phyloP scores from a whole-genome alignment of 2,888 invertebrate genomes.

The Glyphotaelius pellucidus region DNA sequence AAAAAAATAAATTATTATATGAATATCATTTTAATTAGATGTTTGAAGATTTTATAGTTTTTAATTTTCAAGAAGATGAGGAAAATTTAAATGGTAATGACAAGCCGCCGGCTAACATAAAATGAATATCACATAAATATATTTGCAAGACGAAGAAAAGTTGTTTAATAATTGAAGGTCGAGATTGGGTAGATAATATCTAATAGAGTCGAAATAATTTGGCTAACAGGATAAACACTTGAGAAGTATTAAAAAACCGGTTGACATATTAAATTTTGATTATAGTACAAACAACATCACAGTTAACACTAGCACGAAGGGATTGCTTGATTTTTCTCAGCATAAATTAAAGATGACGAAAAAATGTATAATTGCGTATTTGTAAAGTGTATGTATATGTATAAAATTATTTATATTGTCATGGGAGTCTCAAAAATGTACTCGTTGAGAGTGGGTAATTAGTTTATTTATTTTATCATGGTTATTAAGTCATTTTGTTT shows the following conservation, averaged over 20 bases:
- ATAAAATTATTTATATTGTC: too few species aligned
- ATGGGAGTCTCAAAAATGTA: too few species aligned
- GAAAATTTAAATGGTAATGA: neutral
- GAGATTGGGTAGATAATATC: neutral
- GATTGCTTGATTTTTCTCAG: too few species aligned
- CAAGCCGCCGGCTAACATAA: neutral
- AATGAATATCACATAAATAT: neutral
- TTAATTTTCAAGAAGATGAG: neutral
- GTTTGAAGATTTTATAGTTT: neutral
- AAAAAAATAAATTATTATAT: too few species aligned
- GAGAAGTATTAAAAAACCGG: neutral
- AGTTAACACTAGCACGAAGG: neutral
- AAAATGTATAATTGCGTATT: too few species aligned
- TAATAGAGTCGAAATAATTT: neutral
- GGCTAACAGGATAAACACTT: neutral
- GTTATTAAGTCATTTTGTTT: too few species aligned
- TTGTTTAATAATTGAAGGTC: neutral
- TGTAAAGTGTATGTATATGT: too few species aligned
- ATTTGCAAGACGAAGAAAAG: neutral
- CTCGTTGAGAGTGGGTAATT: too few species aligned
- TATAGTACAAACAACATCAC: neutral
- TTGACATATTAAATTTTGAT: neutral
- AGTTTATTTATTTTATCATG: too few species aligned
- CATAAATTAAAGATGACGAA: too few species aligned
- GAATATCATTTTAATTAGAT: too few species aligned